Evolutionary conservation across 2,113 vertebrate genomes (phyloP).

Genomic region (Lota lota): DNA sequence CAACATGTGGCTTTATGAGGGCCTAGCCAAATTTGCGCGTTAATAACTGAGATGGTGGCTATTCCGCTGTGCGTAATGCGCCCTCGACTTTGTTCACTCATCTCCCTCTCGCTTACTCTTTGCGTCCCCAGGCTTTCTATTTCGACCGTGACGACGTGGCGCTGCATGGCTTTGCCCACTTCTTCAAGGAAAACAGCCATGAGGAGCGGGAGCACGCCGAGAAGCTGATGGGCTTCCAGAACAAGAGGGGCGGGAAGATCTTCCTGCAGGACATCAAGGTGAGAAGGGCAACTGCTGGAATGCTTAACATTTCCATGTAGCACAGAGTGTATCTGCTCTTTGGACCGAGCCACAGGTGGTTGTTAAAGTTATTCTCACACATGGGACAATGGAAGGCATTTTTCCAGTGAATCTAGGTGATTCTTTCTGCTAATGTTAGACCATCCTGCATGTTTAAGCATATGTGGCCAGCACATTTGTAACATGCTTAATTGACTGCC

Average conservation of each 20-base stretch:
- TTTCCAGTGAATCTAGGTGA: too few relatives aligned
- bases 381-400: too few relatives aligned
- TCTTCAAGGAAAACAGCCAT: slow-evolving; percentile 79
- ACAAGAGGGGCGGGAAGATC: slow-evolving; percentile 79
- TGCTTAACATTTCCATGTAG: background rate
- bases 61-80: too few relatives aligned
- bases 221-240: slow-evolving; percentile 80
- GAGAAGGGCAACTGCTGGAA: background rate
- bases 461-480: too few relatives aligned
- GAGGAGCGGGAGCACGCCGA: slow-evolving; percentile 80
- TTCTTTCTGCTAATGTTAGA: too few relatives aligned
- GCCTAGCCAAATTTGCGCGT: background rate
- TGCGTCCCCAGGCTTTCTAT: slow-evolving; percentile 70
- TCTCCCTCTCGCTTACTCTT: background rate
- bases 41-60: too few relatives aligned
- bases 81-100: background rate
- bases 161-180: slow-evolving; percentile 77
- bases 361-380: too few relatives aligned
- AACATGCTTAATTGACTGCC: too few relatives aligned
- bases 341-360: too few relatives aligned
- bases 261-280: slow-evolving; percentile 83
- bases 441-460: too few relatives aligned
- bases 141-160: slow-evolving; percentile 85
- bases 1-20: too few relatives aligned
- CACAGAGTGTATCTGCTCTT: too few relatives aligned